Conservation (phyloP, 2,888 invertebrate species). For the Caradrina kadenii region DNA sequence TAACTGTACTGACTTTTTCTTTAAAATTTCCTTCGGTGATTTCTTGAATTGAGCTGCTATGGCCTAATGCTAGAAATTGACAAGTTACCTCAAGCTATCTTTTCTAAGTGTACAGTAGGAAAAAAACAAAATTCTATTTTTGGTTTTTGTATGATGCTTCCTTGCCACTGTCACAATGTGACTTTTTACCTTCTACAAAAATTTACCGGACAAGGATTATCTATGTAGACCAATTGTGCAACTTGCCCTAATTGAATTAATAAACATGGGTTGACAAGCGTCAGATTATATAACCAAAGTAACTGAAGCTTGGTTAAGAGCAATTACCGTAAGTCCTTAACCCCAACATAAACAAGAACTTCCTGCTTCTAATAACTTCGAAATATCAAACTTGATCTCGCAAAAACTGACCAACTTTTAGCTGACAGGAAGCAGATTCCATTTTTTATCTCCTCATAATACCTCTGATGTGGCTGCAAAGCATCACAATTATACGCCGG, state of each 20-base stretch:
- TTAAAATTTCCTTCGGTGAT: too few relatives aligned
- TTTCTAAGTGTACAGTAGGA: too few relatives aligned
- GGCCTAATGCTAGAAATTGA: too few relatives aligned
- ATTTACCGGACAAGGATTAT: too few relatives aligned
- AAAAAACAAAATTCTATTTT: too few relatives aligned
- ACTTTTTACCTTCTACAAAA: too few relatives aligned
- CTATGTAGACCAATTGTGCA: too few relatives aligned
- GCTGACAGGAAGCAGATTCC: slow-evolving; percentile 36
- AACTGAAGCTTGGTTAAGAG: slow-evolving; percentile 10
- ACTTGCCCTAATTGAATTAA: not conserved
- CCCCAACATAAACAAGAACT: slow-evolving; percentile 33
- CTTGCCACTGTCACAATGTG: too few relatives aligned
- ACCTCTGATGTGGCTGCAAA: slow-evolving; percentile 45
- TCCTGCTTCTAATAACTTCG: slow-evolving; percentile 28
- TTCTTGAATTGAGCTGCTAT: too few relatives aligned
- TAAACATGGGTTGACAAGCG: not conserved
- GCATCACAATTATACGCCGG: slow-evolving; percentile 60
- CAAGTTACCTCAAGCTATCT: too few relatives aligned
- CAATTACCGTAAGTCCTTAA: slow-evolving; percentile 19
- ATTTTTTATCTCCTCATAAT: slow-evolving; percentile 52
- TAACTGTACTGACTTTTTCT: too few relatives aligned
- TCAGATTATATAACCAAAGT: not conserved
- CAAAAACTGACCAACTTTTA: slow-evolving; percentile 44
- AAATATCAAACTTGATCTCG: slow-evolving; percentile 24
- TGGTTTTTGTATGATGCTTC: too few relatives aligned